Evolutionary conservation across 2,888 invertebrate species (phyloP), one percentile per base, ranked within the genome.

Genomic region (Caenorhabditis imperialis): DNA sequence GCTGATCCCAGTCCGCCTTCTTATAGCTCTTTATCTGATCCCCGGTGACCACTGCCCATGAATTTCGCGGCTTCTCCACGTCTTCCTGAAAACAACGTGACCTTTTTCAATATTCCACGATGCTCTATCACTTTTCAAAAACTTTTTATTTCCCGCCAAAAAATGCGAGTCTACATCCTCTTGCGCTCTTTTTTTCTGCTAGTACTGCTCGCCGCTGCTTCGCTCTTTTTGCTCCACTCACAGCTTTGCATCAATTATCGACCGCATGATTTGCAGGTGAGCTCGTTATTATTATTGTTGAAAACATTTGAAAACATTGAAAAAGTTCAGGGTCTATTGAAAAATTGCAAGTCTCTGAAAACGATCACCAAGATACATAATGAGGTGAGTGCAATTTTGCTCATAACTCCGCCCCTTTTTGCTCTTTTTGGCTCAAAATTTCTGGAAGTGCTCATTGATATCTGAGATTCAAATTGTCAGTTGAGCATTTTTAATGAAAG

Each of bases 11-110:
- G 40, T 86, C 81, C 16, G 50, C 45, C 18, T 71, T 65, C 4
- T 65, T 78, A 72, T 83, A 87, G 8, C 45, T 60, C 0, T 77
- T 75, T 42, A 86, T 50, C 47, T 81, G 80, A 18, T 86, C 86
- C 0, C 86, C 86, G 7, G 83, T 77, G 10, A 84, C 85, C 7
- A 86, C 77, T 10, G 81, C 67, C 85, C 85, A 85, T 6, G 65
- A 60, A 35, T 60, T 65, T n/a, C 35, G 50, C 0, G 50, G 54
- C n/a, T 60, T 73, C 20, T 73, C 73, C 0, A 37, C 47, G 27
- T 73, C 65, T 2, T 47, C 25, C 73, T 73, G 65, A 3, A 63
- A 65, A 20, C 16, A 6, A 40, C 16, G 27, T 42, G 20, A 54
- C 33, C 44, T 27, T 35, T 45, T 16, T 2, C 30, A 25, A 18